phyloP scores from a whole-genome alignment of 2,888 invertebrate species.

The Caenorhabditis sulstoni region DNA sequence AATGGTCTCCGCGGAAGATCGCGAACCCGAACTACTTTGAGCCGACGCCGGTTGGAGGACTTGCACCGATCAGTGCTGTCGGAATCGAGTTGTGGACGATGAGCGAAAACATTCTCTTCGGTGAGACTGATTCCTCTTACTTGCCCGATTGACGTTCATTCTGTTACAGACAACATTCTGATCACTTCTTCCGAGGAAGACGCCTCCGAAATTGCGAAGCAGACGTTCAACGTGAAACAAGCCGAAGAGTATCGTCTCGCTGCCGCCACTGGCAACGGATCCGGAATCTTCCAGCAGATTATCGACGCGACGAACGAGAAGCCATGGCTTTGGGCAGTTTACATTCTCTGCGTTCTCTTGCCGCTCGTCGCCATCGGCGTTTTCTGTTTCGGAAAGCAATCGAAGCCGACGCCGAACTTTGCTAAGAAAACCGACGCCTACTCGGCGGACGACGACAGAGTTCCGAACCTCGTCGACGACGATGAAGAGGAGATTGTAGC shows the following conservation, averaged over 20 bases:
- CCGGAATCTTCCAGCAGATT: slow-evolving; percentile 67
- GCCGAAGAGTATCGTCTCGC: slow-evolving; percentile 69
- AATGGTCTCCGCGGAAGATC: slow-evolving; percentile 86
- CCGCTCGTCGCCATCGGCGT: slow-evolving; percentile 89
- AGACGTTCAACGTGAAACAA: slow-evolving; percentile 90
- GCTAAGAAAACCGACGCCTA: slow-evolving; percentile 87
- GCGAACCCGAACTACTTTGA: slow-evolving; percentile 94
- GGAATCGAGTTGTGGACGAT: slow-evolving; percentile 99
- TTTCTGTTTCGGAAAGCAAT: slow-evolving; percentile 85
- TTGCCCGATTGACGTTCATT: no score
- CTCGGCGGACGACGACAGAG: slow-evolving; percentile 84
- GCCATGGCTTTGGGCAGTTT: slow-evolving; percentile 93
- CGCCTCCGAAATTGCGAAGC: slow-evolving; percentile 89
- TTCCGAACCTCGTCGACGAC: slow-evolving; percentile 69
- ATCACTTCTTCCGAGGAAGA: slow-evolving; percentile 89
- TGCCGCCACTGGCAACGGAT: slow-evolving; percentile 50
- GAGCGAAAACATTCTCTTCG: slow-evolving; percentile 94
- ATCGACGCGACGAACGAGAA: slow-evolving; percentile 83
- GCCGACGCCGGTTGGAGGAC: slow-evolving; percentile 86
- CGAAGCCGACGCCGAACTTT: slow-evolving; percentile 52
- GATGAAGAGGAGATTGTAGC: slow-evolving; percentile 52
- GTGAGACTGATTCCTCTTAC: slow-evolving; percentile 83
- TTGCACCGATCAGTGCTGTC: slow-evolving; percentile 84
- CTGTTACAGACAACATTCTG: slow-evolving; percentile 86
- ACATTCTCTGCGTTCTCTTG: slow-evolving; percentile 88